Percentiles rank a stretch among this genome's conserved stretches.
Conservation (phyloP, 2,888 invertebrate genomes). For the Leucozona laternaria region DNA sequence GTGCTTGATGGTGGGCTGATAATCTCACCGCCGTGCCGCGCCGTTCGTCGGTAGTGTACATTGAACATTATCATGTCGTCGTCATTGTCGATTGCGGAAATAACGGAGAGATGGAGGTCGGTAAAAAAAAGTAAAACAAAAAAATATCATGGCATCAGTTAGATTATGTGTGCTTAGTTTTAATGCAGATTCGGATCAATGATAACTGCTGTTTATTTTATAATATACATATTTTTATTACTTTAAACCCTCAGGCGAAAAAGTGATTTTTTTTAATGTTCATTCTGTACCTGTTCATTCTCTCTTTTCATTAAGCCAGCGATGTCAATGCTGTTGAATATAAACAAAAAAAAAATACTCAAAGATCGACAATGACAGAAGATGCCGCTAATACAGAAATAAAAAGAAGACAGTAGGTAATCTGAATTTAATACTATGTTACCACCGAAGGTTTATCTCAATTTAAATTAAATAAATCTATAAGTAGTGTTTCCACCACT, state of each 20-base stretch:
- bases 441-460: too few species aligned
- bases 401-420: too few species aligned
- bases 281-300: background rate
- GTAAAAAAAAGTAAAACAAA: background rate
- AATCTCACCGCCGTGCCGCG: slow-evolving; percentile 54
- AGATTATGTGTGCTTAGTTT: slow-evolving; percentile 29
- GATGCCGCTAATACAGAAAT: too few species aligned
- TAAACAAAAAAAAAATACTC: background rate
- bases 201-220: slow-evolving; percentile 24
- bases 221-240: background rate
- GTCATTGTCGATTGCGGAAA: slow-evolving; percentile 61
- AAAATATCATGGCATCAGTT: slow-evolving; percentile 13
- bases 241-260: background rate
- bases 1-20: slow-evolving; percentile 12
- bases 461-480: too few species aligned
- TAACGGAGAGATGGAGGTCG: slow-evolving; percentile 61
- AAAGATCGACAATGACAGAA: background rate
- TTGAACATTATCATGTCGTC: slow-evolving; percentile 48
- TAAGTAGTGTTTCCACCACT: too few species aligned
- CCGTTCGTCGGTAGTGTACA: background rate
- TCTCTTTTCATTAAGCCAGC: background rate
- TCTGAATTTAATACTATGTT: too few species aligned
- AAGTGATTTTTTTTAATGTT: background rate
- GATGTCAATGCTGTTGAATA: background rate
- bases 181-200: slow-evolving; percentile 61